Base-by-base conservation (phyloP, 2,888 invertebrate genomes). In the Sinodicranocentrus sp. region DNA sequence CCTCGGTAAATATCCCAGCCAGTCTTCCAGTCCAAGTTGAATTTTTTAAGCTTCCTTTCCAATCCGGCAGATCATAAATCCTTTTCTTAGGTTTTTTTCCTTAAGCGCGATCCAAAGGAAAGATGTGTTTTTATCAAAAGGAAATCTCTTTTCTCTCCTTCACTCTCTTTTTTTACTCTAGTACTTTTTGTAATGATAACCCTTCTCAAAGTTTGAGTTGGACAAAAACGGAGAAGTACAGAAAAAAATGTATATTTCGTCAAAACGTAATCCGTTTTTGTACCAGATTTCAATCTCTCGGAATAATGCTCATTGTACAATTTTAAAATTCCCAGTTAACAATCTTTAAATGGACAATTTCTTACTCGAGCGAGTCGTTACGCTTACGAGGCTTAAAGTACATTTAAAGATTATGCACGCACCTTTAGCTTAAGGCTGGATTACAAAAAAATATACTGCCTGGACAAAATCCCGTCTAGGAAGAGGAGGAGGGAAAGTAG, bases 41-140 rank as follows among this genome's bases (percentile, higher is more conserved):
- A 21, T 57, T 71, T 71, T 57, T 39, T 54, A 28, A 71, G 72
- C 75, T 43, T 33, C 61, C 54, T 26, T 61, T 67, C 65, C 77
- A 83, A 83, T 83, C 77, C 72, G 83, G 77, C 77, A 77, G 77
- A 54, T 77, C 83, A 83, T 83, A 83, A 83, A 83, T 83, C 83
- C 83, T 83, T 65, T 70, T 61, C 68, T 77, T 65, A 26, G n/a
- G n/a, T 28, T 67, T 67, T 67, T 15, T 26, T 26, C 52, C n/a
- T 10, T 39, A 44, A 25, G 26, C 63, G 17, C 28, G 59, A 72
- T 28, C 52, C n/a, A 52, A 48, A 15, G 43, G 17, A 33, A 54
- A 26, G 57, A 71, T 17, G 39, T 10, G 21, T 70, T n/a, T 54
- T 48, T 71, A 26, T 59, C 52, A 23, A 21, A 68, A 23, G n/a